A percentile compares a stretch with the other conserved stretches of the same genome.
Conservation (phyloP, 2,113 vertebrate species). For the Nanorana parkeri region DNA sequence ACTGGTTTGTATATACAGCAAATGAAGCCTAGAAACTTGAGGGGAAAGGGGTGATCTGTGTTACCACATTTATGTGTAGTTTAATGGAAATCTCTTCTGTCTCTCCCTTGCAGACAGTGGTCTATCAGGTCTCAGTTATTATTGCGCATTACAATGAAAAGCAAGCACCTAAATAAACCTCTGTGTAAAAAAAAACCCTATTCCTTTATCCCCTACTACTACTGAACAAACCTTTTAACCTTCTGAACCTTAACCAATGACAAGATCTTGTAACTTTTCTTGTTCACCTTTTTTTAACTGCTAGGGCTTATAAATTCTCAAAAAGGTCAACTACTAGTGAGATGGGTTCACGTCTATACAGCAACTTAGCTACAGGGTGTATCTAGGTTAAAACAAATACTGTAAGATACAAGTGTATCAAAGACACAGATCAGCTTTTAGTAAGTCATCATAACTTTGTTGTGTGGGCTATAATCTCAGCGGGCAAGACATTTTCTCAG, state of each 20-base stretch:
- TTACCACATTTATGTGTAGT: too few relatives aligned
- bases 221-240: not conserved
- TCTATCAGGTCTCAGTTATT: too few relatives aligned
- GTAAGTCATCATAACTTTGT: conserved; percentile 47
- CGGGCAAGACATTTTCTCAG: conserved; percentile 54
- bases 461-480: conserved; percentile 46
- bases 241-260: not conserved
- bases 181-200: too few relatives aligned
- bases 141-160: too few relatives aligned
- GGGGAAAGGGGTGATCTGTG: too few relatives aligned
- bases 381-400: not conserved
- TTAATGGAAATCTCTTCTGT: too few relatives aligned
- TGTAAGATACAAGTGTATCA: conserved; percentile 5
- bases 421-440: conserved; percentile 12
- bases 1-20: too few relatives aligned
- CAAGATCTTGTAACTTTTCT: not conserved
- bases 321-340: not conserved
- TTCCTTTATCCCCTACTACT: too few relatives aligned
- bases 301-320: not conserved
- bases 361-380: not conserved
- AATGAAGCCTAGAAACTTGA: too few relatives aligned
- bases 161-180: too few relatives aligned
- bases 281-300: not conserved
- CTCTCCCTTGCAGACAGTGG: too few relatives aligned
- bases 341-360: not conserved